A percentile compares a stretch with the other conserved stretches of the same genome.
These are phyloP conservation scores for Heliconius hortense DNA, from an alignment of 2,888 invertebrate genomes.

Conservation along the genomic window DNA sequence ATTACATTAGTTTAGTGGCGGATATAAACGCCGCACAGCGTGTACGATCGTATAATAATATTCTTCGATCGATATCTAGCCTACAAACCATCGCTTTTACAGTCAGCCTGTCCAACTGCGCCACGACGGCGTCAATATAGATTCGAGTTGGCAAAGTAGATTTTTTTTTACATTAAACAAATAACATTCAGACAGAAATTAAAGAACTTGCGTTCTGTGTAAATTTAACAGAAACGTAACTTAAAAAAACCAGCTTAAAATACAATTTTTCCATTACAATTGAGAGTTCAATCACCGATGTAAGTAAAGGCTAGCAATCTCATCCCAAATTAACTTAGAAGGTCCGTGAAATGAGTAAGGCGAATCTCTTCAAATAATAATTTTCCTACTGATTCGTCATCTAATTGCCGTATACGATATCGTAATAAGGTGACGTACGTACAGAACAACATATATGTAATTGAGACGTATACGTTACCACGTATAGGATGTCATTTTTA, in stretches of 20 bases:
- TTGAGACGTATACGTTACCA: slow-evolving; percentile 6
- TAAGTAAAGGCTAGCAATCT: background rate
- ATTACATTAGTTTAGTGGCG: no score
- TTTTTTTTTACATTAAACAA: no score
- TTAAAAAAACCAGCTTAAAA: background rate
- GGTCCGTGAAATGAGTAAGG: slow-evolving; percentile 30
- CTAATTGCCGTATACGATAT: slow-evolving; percentile 41
- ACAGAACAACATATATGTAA: slow-evolving; percentile 19
- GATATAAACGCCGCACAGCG: no score
- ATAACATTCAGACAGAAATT: background rate
- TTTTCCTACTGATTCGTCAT: slow-evolving; percentile 42
- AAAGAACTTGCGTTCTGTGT: background rate
- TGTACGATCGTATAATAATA: no score
- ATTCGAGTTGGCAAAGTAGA: no score
- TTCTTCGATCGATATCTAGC: no score
- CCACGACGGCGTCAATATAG: no score
- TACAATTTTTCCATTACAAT: slow-evolving; percentile 11
- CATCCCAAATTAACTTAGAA: background rate
- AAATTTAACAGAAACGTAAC: background rate
- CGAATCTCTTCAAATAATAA: slow-evolving; percentile 26
- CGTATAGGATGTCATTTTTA: slow-evolving; percentile 8
- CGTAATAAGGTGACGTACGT: slow-evolving; percentile 35
- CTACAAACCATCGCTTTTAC: no score
- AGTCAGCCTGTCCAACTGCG: no score
- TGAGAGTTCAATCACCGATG: slow-evolving; percentile 24